phyloP scores from a whole-genome alignment of 2,888 invertebrate genomes.

The Lampropteryx suffumata region DNA sequence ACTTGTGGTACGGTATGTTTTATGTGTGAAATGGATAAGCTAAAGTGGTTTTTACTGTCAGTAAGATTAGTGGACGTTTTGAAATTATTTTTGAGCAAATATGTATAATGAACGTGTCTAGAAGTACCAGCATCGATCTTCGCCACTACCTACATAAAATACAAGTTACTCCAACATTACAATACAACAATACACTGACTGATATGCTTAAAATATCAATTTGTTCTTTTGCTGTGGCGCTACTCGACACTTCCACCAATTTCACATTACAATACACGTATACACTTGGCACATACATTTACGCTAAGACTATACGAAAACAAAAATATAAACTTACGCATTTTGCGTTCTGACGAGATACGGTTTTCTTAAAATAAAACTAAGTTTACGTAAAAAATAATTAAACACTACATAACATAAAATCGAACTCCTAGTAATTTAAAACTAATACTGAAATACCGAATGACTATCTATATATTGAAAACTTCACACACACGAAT shows the following conservation, averaged over 20 bases:
- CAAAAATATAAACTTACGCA: slow-evolving; percentile 47
- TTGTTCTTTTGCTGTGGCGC: slow-evolving; percentile 54
- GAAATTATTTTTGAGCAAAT: no score
- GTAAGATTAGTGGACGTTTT: no score
- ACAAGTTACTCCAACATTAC: slow-evolving; percentile 10
- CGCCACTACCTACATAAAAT: slow-evolving; percentile 8
- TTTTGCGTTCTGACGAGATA: slow-evolving; percentile 48
- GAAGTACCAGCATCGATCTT: not conserved
- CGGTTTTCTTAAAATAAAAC: slow-evolving; percentile 64
- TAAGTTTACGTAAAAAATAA: slow-evolving; percentile 72
- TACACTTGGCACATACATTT: slow-evolving; percentile 30
- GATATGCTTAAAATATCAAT: slow-evolving; percentile 53
- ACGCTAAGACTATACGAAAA: slow-evolving; percentile 45
- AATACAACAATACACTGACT: no score
- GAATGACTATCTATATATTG: slow-evolving; percentile 57
- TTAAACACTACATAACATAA: slow-evolving; percentile 74
- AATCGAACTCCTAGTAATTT: slow-evolving; percentile 73
- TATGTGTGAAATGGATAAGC: no score
- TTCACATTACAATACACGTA: slow-evolving; percentile 45
- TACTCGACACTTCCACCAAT: slow-evolving; percentile 16
- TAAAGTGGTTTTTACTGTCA: no score
- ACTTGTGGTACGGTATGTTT: no score
- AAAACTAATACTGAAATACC: slow-evolving; percentile 76
- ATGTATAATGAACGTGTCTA: not conserved
- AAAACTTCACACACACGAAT: slow-evolving; percentile 49